These are phyloP conservation scores for Myocastor coypus DNA, from an alignment of 2,113 vertebrate species.

Conservation along the genomic window DNA sequence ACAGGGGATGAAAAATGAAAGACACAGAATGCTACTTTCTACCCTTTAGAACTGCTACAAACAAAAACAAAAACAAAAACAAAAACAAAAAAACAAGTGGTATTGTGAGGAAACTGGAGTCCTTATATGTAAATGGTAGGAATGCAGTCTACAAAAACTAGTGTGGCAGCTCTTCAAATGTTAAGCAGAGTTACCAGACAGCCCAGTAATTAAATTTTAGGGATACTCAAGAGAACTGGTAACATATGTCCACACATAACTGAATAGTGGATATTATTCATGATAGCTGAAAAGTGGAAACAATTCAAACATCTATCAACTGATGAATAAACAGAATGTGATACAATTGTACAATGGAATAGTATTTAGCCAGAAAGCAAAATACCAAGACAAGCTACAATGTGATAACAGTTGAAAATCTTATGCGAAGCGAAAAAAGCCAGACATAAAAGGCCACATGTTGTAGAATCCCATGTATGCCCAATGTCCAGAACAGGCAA, in stretches of 20 bases:
- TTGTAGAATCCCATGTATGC: not conserved
- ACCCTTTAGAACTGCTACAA: not conserved
- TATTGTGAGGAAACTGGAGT: not conserved
- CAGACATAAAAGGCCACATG: not conserved
- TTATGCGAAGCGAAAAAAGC: conserved; percentile 11
- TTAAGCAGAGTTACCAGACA: not conserved
- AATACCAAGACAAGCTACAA: not conserved
- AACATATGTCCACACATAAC: not conserved
- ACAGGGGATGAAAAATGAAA: conserved; percentile 5
- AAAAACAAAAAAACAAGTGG: not conserved
- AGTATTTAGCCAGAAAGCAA: conserved; percentile 44
- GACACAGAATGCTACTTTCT: not conserved
- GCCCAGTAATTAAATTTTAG: not conserved
- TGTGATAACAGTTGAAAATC: conserved; percentile 4
- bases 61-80: too few relatives aligned
- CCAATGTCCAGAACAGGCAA: not conserved
- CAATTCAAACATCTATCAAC: not conserved
- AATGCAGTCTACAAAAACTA: not conserved
- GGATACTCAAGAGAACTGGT: conserved; percentile 32
- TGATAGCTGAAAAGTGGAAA: not conserved
- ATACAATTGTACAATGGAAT: not conserved
- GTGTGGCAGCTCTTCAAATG: not conserved
- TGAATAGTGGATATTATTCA: not conserved
- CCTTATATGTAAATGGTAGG: not conserved
- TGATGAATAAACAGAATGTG: not conserved